Evolutionary conservation across 2,797 vertebrate genomes (phyloP).

Genomic region (Hypotaenidia okinawae): DNA sequence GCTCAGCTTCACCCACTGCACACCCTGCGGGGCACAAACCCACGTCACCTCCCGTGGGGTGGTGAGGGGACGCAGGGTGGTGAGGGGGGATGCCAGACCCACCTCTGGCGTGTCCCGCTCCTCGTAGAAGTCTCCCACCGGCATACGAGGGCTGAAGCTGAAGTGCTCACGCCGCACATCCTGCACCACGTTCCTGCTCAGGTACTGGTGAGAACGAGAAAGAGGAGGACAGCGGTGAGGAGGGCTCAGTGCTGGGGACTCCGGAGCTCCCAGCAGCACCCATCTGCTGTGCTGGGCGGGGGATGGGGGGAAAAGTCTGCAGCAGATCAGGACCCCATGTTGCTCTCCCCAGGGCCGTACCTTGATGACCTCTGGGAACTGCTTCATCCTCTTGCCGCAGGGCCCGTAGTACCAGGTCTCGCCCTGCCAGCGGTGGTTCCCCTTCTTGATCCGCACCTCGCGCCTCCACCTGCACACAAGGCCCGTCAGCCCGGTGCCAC

Average conservation of each 20-base stretch:
- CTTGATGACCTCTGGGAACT: constrained; percentile 98
- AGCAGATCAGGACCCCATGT: neutral
- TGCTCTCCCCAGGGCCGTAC: constrained; percentile 52
- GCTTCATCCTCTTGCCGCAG: constrained; percentile 96
- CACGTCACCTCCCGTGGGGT: neutral
- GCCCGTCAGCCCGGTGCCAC: neutral
- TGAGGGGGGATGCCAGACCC: neutral
- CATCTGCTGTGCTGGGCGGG: too few relatives aligned
- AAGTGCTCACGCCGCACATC: constrained; percentile 93
- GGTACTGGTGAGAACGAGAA: constrained; percentile 80
- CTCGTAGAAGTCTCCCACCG: constrained; percentile 96
- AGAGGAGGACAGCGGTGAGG: neutral
- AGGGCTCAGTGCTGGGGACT: accelerated
- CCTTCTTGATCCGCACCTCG: constrained; percentile 92
- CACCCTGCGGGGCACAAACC: constrained; percentile 76
- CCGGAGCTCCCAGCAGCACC: too few relatives aligned
- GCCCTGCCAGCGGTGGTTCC: constrained; percentile 91
- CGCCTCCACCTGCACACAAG: constrained; percentile 86
- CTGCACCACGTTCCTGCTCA: constrained; percentile 87
- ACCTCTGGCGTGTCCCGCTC: constrained; percentile 91
- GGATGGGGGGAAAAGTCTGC: too few relatives aligned
- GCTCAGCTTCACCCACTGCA: constrained; percentile 88
- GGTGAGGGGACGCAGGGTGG: accelerated
- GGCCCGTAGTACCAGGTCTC: constrained; percentile 98
- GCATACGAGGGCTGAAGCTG: constrained; percentile 98